Conservation (phyloP, 2,888 invertebrate species). For the Eutolmus rufibarbis region DNA sequence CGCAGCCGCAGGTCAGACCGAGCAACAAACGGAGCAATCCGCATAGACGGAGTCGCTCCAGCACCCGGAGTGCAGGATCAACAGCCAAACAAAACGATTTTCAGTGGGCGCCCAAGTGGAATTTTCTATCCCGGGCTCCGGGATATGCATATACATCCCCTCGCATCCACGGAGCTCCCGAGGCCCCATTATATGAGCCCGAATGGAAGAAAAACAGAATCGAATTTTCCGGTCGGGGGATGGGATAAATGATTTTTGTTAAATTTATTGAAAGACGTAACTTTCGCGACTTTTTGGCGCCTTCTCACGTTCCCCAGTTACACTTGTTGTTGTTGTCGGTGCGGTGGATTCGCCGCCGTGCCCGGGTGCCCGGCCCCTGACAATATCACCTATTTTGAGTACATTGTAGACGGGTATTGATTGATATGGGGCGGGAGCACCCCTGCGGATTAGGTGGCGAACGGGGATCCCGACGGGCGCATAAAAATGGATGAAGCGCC, state of each 20-base stretch:
- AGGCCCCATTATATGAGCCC: conserved; percentile 30
- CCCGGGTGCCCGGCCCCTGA: background rate
- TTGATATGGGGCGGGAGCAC: conserved; percentile 5
- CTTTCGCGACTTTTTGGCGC: conserved; percentile 49
- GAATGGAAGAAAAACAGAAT: conserved; percentile 47
- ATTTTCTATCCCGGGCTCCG: conserved; percentile 1
- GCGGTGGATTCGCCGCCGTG: background rate
- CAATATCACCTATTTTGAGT: conserved; percentile 31
- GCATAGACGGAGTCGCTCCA: background rate
- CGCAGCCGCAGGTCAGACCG: background rate
- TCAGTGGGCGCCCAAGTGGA: conserved; percentile 36
- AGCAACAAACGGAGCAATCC: background rate
- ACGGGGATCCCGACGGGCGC: background rate
- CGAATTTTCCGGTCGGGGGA: conserved; percentile 44
- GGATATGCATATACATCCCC: conserved; percentile 46
- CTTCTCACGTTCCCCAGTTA: conserved; percentile 29
- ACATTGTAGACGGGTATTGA: conserved; percentile 35
- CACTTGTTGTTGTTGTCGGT: conserved; percentile 2
- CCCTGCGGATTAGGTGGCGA: background rate
- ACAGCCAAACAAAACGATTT: conserved; percentile 42
- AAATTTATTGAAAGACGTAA: conserved; percentile 49
- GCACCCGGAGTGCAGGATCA: conserved; percentile 38
- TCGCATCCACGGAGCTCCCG: background rate
- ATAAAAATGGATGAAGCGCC: conserved; percentile 10
- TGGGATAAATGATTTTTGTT: conserved; percentile 49